Evolutionary conservation across 2,888 invertebrate genomes (phyloP), one percentile per base, ranked within the genome.

Genomic region (Volucella zonaria): DNA sequence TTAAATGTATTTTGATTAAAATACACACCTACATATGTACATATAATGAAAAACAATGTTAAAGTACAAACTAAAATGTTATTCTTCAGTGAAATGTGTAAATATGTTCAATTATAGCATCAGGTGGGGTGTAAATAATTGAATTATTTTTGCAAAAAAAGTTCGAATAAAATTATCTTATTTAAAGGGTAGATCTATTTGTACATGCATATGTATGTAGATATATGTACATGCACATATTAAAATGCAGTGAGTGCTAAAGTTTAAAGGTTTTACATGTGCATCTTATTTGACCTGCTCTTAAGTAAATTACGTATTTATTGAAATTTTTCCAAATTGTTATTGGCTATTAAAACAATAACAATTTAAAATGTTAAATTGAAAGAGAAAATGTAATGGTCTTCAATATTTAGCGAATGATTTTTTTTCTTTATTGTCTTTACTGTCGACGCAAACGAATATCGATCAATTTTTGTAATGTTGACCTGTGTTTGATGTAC

Each of bases 381-480:
- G n/a, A 59, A 59, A 45, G 6, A 31, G 6, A 6, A 31, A 31
- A 31, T 31, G 31, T 31, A n/a, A 31, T 31, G 31, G 4, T 31
- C 31, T 31, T 31, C 6, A 31, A 31, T 31, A 31, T 31, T 31
- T 31, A 31, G 31, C 31, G 6, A 31, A 31, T 6, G 31, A 31
- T 31, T 23, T 31, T 31, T n/a, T 31, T 31, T 6, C 31, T 4
- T 31, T 6, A 31, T 6, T 31, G 6, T 31, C n/a, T n/a, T n/a
- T 31, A 6, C 31, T 31, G 31, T 6, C 31, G 31, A 31, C 31
- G 31, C 31, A 31, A 23, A 31, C 31, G 31, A 47, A 31, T 61
- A 61, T 61, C 61, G 61, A 61, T 61, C 61, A 61, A 61, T 47
- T 47, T 61, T 31, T 47, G 31, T 31, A 23, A 14, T 47, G n/a